Conservation (phyloP, 1,140 invertebrate genomes). For the Dolichoris vasculosae region DNA sequence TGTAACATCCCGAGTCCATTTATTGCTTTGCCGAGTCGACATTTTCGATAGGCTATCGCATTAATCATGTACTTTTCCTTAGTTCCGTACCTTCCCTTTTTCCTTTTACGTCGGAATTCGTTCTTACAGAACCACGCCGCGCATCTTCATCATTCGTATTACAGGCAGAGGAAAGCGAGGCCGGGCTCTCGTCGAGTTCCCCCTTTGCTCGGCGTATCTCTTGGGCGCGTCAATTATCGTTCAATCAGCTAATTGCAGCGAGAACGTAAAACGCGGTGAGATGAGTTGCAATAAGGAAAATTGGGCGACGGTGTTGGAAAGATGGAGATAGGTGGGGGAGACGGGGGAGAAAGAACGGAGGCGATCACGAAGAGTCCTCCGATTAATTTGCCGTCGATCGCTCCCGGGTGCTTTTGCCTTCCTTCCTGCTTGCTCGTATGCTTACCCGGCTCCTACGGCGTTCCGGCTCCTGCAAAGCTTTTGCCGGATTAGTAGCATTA, state of each 20-base stretch:
- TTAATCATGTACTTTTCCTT: background rate
- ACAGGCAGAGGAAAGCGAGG: background rate
- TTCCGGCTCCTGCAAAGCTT: slow-evolving; percentile 17
- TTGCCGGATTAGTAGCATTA: slow-evolving; percentile 49
- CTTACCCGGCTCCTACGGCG: background rate
- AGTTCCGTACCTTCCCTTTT: background rate
- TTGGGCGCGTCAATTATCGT: slow-evolving; percentile 58
- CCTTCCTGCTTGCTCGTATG: background rate
- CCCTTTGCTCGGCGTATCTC: slow-evolving; percentile 39
- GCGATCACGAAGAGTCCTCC: slow-evolving; percentile 40
- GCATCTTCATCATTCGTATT: background rate
- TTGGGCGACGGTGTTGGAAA: slow-evolving; percentile 17
- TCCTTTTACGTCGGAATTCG: background rate
- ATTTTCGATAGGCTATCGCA: background rate
- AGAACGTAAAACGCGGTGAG: slow-evolving; percentile 43
- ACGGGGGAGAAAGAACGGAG: background rate
- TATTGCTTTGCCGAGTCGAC: background rate
- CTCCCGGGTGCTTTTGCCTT: background rate
- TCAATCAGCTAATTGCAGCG: slow-evolving; percentile 63
- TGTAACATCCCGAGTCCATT: too few species aligned
- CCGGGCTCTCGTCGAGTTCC: background rate
- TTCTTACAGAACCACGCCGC: background rate
- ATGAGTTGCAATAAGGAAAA: slow-evolving; percentile 47
- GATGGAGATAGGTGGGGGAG: background rate
- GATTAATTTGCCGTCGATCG: slow-evolving; percentile 50